Conservation (phyloP, 1,140 invertebrate genomes). For the Neotoxoptera formosana region DNA sequence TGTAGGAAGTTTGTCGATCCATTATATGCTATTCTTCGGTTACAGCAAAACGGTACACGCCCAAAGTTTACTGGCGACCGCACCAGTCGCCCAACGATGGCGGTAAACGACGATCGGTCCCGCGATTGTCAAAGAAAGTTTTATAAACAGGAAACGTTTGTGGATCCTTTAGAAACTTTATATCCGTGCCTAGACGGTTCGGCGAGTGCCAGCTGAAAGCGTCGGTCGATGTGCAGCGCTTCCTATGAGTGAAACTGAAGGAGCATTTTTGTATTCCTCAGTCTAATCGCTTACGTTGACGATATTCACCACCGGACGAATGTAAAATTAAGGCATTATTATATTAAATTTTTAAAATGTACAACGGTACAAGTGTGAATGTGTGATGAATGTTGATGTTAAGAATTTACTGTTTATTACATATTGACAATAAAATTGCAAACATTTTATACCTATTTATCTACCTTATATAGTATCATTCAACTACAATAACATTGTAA, state of each 20-base stretch:
- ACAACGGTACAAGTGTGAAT: too few species aligned
- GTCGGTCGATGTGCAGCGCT: not conserved
- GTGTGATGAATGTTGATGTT: too few species aligned
- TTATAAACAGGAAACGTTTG: not conserved
- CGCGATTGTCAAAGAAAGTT: not conserved
- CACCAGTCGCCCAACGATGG: not conserved
- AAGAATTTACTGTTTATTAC: too few species aligned
- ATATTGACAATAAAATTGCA: too few species aligned
- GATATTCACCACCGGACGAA: not conserved
- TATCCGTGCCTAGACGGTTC: not conserved
- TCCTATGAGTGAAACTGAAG: not conserved
- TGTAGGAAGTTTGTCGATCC: accelerated
- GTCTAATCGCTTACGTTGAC: not conserved
- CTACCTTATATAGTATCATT: too few species aligned
- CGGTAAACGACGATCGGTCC: too few species aligned
- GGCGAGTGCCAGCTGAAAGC: not conserved
- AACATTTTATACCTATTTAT: too few species aligned
- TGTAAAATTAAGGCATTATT: too few species aligned
- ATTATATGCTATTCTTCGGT: not conserved
- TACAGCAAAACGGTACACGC: not conserved
- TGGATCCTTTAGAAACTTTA: not conserved
- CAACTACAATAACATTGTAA: too few species aligned
- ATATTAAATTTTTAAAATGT: too few species aligned
- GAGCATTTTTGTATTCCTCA: not conserved
- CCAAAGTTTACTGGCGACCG: not conserved